Base-by-base conservation (phyloP, 2,888 invertebrate species). In the Pristionchus mayeri region DNA sequence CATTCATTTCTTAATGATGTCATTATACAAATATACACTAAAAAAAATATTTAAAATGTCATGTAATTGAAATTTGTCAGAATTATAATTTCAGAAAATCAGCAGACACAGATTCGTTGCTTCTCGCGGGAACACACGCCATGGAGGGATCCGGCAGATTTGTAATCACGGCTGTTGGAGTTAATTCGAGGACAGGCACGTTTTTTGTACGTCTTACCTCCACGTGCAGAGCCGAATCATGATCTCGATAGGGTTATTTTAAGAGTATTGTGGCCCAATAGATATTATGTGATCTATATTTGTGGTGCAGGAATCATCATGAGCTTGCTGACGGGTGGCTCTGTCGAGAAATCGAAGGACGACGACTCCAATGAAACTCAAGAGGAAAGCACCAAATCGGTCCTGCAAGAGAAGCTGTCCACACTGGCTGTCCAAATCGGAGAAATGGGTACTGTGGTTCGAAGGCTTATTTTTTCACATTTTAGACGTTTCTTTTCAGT, bases 121-220 rank as follows among this genome's bases (percentile, higher is more conserved):
- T 87, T 2, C 84, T 89, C 87, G 86, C 91, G 95, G 95, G 95
- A 89, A 99, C 99, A 86, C 98, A 99, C 94, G 97, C 98, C 87
- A 99, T 99, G 99, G 99, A 99, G 94, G 99, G 99, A 88, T 98
- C 98, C 89, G 99, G 98, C 24, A 84, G 87, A 34, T 87, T 92
- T 86, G 94, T 99, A 93, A 98, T 99, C 85, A 96, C 98, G 80
- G 99, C 98, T 48, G 99, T 99, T 60, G 99, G 98, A 86, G 96
- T 97, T 86, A 98, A 98, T 94, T 98, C 98, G 7, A 98, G 98
- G 93, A 98, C 99, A 85, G 99, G 99, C 93, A 13, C n/a, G n/a
- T n/a, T n/a, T n/a, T n/a, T n/a, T n/a, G n/a, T n/a, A n/a, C n/a
- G n/a, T n/a, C n/a, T n/a, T n/a, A n/a, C n/a, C n/a, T n/a, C n/a